Base-by-base conservation (phyloP, 2,113 vertebrate genomes). In the Paratilapia polleni region DNA sequence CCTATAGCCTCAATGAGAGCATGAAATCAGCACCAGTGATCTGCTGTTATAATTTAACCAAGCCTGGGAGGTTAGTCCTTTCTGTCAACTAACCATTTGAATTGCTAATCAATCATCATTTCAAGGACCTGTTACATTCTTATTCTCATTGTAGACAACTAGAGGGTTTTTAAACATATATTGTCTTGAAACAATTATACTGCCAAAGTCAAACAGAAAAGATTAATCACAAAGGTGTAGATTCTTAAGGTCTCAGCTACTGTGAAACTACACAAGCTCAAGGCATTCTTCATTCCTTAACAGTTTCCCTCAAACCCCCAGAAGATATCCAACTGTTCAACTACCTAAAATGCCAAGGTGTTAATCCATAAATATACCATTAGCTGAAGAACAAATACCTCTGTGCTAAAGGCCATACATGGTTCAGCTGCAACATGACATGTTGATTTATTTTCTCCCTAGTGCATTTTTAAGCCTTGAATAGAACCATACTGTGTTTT, bases 291-390 rank as follows among this genome's bases (percentile, higher is more conserved):
- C 70, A 58, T 88, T 80, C 60, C 61, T 80, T 75, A 58, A 82
- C 82, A 47, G 41, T 78, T 78, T 80, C 31, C 24, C 31, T 60
- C 19, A 82, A 63, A 31, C 22, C 56, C 28, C 73, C n/a, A 52
- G 17, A 64, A 76, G 3, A 6, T 79, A 10, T 66, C 62, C 77
- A 68, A 78, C 82, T 82, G 59, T 85, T 81, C 75, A 89, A 74
- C 77, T 92, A 81, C 77, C 85, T 88, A 80, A 85, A 85, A 92
- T 88, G 81, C 64, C 91, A 89, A 88, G 73, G 80, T 85, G 78
- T 85, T 64, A 59, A 62, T 41, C 56, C 60, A 80, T 57, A 77
- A 80, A 84, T 81, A 58, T 62, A 47, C 22, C 28, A 74, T 34
- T 73, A 70, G 78, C 36, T 81, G 66, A 86, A 75, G 43, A 60